Percentiles rank a stretch among this genome's conserved stretches.
These are phyloP conservation scores for Triops cancriformis DNA, from an alignment of 1,140 invertebrate species.

Conservation along the genomic window DNA sequence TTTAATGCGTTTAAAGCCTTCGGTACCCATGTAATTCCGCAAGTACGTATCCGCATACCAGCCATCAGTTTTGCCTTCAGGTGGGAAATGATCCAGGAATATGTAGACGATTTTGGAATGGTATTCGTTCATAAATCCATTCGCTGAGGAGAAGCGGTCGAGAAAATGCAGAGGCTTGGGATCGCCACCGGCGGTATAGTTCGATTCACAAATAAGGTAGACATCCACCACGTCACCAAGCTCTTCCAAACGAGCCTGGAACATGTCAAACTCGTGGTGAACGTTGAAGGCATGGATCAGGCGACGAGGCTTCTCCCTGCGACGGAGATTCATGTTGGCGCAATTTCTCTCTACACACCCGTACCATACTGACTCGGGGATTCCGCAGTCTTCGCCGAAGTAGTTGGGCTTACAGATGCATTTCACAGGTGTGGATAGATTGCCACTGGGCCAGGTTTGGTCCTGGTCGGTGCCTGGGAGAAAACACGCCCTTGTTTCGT, in stretches of 20 bases:
- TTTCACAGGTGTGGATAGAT: neutral
- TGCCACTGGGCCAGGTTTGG: neutral
- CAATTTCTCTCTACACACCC: slow-evolving; percentile 26
- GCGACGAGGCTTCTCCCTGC: slow-evolving; percentile 30
- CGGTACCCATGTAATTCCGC: slow-evolving; percentile 31
- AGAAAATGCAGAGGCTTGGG: slow-evolving; percentile 35
- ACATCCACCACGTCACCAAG: slow-evolving; percentile 52
- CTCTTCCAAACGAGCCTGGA: slow-evolving; percentile 51
- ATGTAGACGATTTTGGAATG: slow-evolving; percentile 52
- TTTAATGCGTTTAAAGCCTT: slow-evolving; percentile 25
- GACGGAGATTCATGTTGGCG: slow-evolving; percentile 17
- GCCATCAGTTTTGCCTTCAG: slow-evolving; percentile 31
- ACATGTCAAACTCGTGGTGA: slow-evolving; percentile 34
- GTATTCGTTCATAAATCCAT: slow-evolving; percentile 38
- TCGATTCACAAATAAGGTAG: slow-evolving; percentile 52
- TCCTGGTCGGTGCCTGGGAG: neutral
- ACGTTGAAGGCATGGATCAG: slow-evolving; percentile 33
- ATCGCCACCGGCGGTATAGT: slow-evolving; percentile 41
- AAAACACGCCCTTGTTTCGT: neutral
- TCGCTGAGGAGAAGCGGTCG: slow-evolving; percentile 33
- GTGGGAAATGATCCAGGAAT: slow-evolving; percentile 37
- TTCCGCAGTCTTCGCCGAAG: slow-evolving; percentile 34
- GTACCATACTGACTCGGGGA: slow-evolving; percentile 33
- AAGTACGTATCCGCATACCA: slow-evolving; percentile 33
- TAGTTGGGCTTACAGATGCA: slow-evolving; percentile 32